A percentile compares a stretch with the other conserved stretches of the same genome.
phyloP scores from a whole-genome alignment of 2,888 invertebrate species.

The Serrognathus titanus region DNA sequence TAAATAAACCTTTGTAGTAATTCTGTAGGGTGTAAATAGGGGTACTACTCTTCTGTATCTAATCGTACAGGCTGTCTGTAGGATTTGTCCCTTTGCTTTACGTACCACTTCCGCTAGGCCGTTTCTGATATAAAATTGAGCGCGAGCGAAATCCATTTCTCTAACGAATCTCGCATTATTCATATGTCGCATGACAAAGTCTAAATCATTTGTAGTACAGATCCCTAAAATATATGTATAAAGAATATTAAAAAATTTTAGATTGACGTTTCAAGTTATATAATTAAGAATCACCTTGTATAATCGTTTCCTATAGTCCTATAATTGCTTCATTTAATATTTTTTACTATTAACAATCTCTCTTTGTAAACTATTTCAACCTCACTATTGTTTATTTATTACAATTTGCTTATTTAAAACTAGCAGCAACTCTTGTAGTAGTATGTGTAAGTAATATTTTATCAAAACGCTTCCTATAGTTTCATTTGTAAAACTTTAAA shows the following conservation, averaged over 20 bases:
- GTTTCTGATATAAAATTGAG: slow-evolving; percentile 74
- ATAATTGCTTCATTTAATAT: too few species aligned
- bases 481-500: too few species aligned
- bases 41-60: slow-evolving; percentile 78
- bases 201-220: slow-evolving; percentile 82
- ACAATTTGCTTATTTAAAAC: too few species aligned
- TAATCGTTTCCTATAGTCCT: too few species aligned
- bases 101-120: slow-evolving; percentile 67
- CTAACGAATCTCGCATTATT: slow-evolving; percentile 87
- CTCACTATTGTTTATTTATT: too few species aligned
- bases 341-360: too few species aligned
- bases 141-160: slow-evolving; percentile 83
- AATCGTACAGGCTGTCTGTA: slow-evolving; percentile 75
- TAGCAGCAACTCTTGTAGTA: too few species aligned
- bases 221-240: slow-evolving; percentile 57
- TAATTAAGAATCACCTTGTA: too few species aligned
- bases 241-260: slow-evolving; percentile 4
- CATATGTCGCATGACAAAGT: slow-evolving; percentile 84
- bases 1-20: slow-evolving; percentile 64
- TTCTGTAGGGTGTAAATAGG: slow-evolving; percentile 71
- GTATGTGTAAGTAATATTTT: too few species aligned
- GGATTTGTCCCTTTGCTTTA: slow-evolving; percentile 57
- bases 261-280: too few species aligned
- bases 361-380: too few species aligned
- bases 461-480: too few species aligned